Percentiles rank a stretch among this genome's conserved stretches.
These are phyloP conservation scores for Frankliniella intonsa DNA, from an alignment of 2,888 invertebrate genomes.

Conservation along the genomic window DNA sequence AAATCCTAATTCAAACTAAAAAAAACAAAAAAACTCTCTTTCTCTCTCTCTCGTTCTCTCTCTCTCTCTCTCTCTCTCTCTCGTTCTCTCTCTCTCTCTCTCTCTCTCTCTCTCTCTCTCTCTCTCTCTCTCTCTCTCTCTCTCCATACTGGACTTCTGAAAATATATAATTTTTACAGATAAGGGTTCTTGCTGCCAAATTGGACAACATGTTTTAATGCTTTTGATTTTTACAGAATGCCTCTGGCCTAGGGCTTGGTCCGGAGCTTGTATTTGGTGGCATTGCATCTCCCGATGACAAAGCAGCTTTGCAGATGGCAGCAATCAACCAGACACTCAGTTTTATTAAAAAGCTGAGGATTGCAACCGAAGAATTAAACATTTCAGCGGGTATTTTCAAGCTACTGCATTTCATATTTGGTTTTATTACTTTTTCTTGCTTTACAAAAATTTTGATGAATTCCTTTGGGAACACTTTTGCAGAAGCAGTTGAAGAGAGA, in stretches of 20 bases:
- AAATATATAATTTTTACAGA: neutral
- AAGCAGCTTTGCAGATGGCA: conserved; percentile 41
- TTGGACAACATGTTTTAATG: too few relatives aligned
- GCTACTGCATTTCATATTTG: neutral
- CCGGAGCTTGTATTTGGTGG: conserved; percentile 12
- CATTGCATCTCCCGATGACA: conserved; percentile 35
- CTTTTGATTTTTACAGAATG: conserved; percentile 17
- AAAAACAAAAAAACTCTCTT: too few relatives aligned
- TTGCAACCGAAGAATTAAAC: conserved; percentile 35
- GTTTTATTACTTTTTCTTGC: conserved; percentile 14
- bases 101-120: too few relatives aligned
- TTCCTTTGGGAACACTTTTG: neutral
- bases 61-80: too few relatives aligned
- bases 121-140: too few relatives aligned
- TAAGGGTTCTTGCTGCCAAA: conserved; percentile 20
- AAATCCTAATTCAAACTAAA: too few relatives aligned
- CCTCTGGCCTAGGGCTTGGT: conserved; percentile 29
- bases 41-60: too few relatives aligned
- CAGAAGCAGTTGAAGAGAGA: neutral
- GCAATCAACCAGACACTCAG: conserved; percentile 41
- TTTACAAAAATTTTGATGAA: conserved; percentile 22
- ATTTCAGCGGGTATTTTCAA: neutral
- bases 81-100: too few relatives aligned
- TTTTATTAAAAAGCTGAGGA: conserved; percentile 40
- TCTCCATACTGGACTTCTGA: neutral